A percentile compares a stretch with the other conserved stretches of the same genome.
Evolutionary conservation across 2,797 vertebrate genomes (phyloP).

Genomic region (Myotis pilosus): DNA sequence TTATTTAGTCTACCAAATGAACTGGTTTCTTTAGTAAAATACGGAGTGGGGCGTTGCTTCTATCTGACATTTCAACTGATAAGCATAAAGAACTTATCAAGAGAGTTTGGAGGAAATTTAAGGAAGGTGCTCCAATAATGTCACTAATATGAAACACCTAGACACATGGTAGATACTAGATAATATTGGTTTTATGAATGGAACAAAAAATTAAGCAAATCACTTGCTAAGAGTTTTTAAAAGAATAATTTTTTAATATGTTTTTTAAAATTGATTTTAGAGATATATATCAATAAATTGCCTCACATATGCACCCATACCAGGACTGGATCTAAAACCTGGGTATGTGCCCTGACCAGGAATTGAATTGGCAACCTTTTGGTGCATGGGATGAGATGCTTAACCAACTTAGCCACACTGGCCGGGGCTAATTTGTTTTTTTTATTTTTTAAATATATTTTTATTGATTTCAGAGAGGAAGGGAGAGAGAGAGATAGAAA

Average conservation of each 20-base stretch:
- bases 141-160: not conserved
- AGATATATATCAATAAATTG: not conserved
- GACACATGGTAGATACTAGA: not conserved
- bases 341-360: not conserved
- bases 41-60: not conserved
- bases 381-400: not conserved
- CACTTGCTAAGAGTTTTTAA: conserved; percentile 8
- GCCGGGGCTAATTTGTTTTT: not conserved
- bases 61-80: not conserved
- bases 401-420: not conserved
- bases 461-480: too few relatives aligned
- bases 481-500: too few relatives aligned
- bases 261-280: not conserved
- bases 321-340: not conserved
- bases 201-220: conserved; percentile 20
- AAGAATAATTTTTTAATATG: not conserved
- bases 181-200: not conserved
- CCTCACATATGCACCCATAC: not conserved
- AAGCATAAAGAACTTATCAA: not conserved
- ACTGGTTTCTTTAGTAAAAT: not conserved
- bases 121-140: not conserved
- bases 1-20: not conserved
- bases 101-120: not conserved
- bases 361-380: not conserved
- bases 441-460: not conserved